phyloP scores from a whole-genome alignment of 2,797 vertebrate species.

The Ceryle rudis region DNA sequence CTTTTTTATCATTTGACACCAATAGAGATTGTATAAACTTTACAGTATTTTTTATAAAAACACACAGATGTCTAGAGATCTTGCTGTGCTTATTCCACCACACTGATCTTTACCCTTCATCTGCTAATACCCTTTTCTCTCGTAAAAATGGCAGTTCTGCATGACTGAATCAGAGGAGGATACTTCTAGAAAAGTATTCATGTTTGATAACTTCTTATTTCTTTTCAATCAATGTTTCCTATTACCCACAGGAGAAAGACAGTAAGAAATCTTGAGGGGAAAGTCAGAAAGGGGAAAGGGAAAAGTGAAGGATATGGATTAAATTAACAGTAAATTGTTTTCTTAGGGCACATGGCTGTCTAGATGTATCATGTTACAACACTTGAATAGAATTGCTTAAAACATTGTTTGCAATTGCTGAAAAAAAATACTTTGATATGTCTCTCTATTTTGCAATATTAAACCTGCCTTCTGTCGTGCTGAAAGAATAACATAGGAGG shows the following conservation, averaged over 20 bases:
- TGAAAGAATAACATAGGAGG: not conserved
- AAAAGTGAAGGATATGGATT: not conserved
- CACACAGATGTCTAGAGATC: not conserved
- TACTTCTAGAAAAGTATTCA: not conserved
- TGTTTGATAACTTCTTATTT: not conserved
- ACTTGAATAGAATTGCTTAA: not conserved
- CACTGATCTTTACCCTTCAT: not conserved
- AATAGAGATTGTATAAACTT: not conserved
- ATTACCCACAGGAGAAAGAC: not conserved
- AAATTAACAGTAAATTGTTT: not conserved
- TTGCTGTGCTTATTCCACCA: not conserved
- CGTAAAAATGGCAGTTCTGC: not conserved
- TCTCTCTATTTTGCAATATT: not conserved
- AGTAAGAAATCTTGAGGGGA: not conserved
- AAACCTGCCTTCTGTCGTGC: not conserved
- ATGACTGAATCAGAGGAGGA: not conserved
- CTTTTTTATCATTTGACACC: not conserved
- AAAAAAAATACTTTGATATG: not conserved
- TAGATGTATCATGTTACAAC: accelerated
- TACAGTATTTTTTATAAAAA: not conserved
- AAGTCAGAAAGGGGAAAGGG: not conserved
- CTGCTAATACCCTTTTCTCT: not conserved
- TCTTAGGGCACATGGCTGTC: accelerated
- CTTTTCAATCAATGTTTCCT: not conserved
- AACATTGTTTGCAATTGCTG: not conserved